These are phyloP conservation scores for Dione juno DNA, from an alignment of 2,888 invertebrate species.

Conservation along the genomic window DNA sequence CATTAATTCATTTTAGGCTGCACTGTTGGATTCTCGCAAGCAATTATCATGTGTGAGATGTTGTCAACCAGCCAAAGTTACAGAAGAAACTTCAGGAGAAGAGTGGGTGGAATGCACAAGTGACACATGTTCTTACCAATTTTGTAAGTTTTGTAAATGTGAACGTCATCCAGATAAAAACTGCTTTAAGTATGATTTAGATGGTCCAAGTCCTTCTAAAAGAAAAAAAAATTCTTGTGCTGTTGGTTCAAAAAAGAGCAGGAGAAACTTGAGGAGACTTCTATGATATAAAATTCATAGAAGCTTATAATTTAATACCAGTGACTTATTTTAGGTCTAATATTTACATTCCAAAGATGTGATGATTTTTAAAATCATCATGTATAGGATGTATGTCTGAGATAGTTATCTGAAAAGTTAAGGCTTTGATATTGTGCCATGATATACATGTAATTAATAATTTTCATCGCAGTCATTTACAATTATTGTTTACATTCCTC, in stretches of 20 bases:
- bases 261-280: conserved; percentile 72
- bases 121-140: conserved; percentile 76
- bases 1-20: conserved; percentile 61
- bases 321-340: conserved; percentile 54
- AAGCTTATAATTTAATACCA: conserved; percentile 53
- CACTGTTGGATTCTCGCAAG: conserved; percentile 65
- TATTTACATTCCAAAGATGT: conserved; percentile 53
- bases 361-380: conserved; percentile 50
- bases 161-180: conserved; percentile 70
- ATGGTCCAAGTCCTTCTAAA: conserved; percentile 79
- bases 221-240: conserved; percentile 68
- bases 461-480: conserved; percentile 34
- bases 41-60: conserved; percentile 74
- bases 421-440: conserved; percentile 56
- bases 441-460: conserved; percentile 46
- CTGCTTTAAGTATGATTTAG: conserved; percentile 72
- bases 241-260: conserved; percentile 74
- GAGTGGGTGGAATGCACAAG: conserved; percentile 82
- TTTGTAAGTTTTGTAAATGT: conserved; percentile 78
- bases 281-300: conserved; percentile 53
- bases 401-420: conserved; percentile 48
- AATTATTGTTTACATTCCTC: conserved; percentile 29
- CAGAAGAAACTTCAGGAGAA: conserved; percentile 70
- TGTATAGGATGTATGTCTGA: conserved; percentile 45
- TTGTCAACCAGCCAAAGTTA: conserved; percentile 75